A percentile compares a stretch with the other conserved stretches of the same genome.
Evolutionary conservation across 2,113 vertebrate genomes (phyloP).

Genomic region (Chaenogobius annularis): DNA sequence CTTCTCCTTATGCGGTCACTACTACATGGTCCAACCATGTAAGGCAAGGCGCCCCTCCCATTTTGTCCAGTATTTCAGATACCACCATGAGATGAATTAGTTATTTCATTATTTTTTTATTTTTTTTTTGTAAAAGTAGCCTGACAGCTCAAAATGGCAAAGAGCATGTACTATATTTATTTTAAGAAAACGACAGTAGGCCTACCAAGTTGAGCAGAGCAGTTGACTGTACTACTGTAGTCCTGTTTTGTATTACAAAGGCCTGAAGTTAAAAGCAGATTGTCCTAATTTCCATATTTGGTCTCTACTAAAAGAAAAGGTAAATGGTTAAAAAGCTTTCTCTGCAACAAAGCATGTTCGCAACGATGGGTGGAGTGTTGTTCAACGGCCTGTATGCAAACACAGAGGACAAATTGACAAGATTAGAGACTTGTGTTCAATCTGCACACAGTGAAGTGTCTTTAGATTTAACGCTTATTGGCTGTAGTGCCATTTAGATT

Average conservation of each 20-base stretch:
- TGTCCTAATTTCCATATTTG: constrained; percentile 34
- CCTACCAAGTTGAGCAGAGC: neutral
- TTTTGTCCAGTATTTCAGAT: too few species aligned
- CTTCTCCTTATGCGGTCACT: too few species aligned
- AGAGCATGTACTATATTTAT: too few species aligned
- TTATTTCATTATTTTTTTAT: too few species aligned
- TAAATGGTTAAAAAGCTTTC: neutral
- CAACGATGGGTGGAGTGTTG: constrained; percentile 15
- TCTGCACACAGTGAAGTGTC: constrained; percentile 15
- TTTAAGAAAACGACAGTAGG: neutral
- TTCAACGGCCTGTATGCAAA: constrained; percentile 21
- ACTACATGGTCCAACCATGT: neutral
- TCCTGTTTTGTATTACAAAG: constrained; percentile 44
- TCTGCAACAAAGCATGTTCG: constrained; percentile 11
- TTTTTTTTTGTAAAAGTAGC: neutral
- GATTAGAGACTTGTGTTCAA: neutral
- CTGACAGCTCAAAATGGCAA: too few species aligned
- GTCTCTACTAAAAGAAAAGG: neutral
- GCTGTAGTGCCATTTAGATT: neutral
- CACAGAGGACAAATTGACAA: constrained; percentile 18
- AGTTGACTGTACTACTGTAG: constrained; percentile 3
- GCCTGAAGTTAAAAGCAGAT: neutral
- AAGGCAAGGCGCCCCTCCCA: too few species aligned
- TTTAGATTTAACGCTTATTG: neutral
- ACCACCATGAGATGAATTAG: neutral